Conservation (phyloP, 2,797 vertebrate species). For the Pangasius mekongensis region DNA sequence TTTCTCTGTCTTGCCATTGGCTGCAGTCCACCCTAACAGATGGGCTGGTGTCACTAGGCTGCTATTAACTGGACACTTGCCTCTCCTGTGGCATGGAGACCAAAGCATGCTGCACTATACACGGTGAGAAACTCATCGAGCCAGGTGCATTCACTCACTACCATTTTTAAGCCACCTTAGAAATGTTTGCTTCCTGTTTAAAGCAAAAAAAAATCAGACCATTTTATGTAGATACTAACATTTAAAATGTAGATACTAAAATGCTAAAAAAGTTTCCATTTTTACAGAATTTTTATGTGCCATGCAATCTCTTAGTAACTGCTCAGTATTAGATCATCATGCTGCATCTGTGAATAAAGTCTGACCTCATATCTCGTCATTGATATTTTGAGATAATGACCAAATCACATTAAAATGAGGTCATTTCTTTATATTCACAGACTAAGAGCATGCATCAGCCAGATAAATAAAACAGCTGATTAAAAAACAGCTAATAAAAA, state of each 20-base stretch:
- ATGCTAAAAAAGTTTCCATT: background rate
- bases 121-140: slow-evolving; percentile 57
- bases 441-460: slow-evolving; percentile 4
- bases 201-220: background rate
- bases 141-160: slow-evolving; percentile 42
- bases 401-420: slow-evolving; percentile 30
- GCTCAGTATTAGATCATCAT: slow-evolving; percentile 37
- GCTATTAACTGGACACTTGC: slow-evolving; percentile 90
- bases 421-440: slow-evolving; percentile 12
- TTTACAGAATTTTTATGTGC: background rate
- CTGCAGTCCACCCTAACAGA: slow-evolving; percentile 88
- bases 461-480: background rate
- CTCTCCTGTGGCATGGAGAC: slow-evolving; percentile 80
- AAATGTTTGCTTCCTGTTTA: slow-evolving; percentile 6
- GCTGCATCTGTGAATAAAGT: slow-evolving; percentile 37
- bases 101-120: slow-evolving; percentile 66
- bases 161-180: background rate
- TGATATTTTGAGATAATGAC: slow-evolving; percentile 35
- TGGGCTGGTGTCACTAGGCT: slow-evolving; percentile 90
- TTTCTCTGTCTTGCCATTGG: slow-evolving; percentile 64
- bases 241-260: background rate
- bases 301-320: background rate
- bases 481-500: background rate
- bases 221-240: slow-evolving; percentile 4
- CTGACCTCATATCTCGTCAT: slow-evolving; percentile 46